Evolutionary conservation across 2,888 invertebrate species (phyloP).

Genomic region (Eupithecia subumbrata): DNA sequence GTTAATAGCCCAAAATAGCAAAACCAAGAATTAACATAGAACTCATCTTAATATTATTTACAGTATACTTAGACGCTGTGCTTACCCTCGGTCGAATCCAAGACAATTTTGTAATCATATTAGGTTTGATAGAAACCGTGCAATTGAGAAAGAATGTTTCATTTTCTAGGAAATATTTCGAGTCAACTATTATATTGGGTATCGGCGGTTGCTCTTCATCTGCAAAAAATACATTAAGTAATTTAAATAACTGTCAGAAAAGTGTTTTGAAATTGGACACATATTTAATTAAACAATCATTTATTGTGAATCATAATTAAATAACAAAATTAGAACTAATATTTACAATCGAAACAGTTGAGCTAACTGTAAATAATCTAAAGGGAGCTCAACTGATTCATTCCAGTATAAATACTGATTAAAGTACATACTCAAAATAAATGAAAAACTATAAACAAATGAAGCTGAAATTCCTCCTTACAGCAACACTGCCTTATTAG

Average conservation of each 20-base stretch:
- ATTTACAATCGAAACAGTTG: not conserved
- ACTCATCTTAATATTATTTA: not conserved
- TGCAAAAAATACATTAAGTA: slow-evolving; percentile 43
- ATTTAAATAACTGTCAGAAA: not conserved
- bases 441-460: not conserved
- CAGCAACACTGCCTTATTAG: not conserved
- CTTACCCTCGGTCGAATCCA: slow-evolving; percentile 56
- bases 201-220: slow-evolving; percentile 49
- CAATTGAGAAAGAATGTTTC: slow-evolving; percentile 72
- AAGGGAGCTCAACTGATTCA: not conserved
- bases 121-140: slow-evolving; percentile 56
- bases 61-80: not conserved
- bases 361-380: not conserved
- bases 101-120: slow-evolving; percentile 55
- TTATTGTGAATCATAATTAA: not conserved
- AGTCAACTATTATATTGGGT: slow-evolving; percentile 51
- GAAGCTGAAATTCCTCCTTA: not conserved
- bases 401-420: not conserved
- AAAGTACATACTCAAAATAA: not conserved
- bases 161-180: slow-evolving; percentile 57
- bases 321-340: not conserved
- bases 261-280: not conserved
- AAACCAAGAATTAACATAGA: not conserved
- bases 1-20: not conserved
- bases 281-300: not conserved